Conservation (phyloP, 1,140 invertebrate species). For the Ganaspis sp. region DNA sequence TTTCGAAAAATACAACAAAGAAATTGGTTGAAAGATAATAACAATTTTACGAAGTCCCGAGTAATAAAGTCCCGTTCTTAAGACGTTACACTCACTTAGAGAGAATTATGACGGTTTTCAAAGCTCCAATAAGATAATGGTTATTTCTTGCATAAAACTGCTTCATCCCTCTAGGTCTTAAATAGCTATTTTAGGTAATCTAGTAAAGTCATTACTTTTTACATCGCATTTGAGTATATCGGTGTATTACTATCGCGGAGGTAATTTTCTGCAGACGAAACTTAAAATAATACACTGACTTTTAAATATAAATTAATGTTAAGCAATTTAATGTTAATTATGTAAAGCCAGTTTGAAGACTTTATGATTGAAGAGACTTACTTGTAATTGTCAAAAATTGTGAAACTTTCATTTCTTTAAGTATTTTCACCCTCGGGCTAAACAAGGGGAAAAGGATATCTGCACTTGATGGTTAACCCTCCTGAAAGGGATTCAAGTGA, state of each 20-base stretch:
- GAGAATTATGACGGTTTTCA: background rate
- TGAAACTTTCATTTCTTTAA: slow-evolving; percentile 8
- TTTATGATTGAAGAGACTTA: background rate
- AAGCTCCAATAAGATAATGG: slow-evolving; percentile 6
- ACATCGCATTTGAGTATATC: background rate
- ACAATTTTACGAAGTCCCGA: background rate
- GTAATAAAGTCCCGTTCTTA: background rate
- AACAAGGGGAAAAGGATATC: background rate
- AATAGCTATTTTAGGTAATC: background rate
- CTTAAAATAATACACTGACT: background rate
- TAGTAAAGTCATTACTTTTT: background rate
- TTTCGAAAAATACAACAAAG: no score
- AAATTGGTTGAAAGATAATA: no score
- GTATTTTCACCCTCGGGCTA: background rate
- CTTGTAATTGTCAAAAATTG: slow-evolving; percentile 8
- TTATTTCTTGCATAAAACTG: slow-evolving; percentile 10
- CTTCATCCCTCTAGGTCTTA: background rate
- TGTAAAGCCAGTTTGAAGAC: no score
- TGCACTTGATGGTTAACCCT: slow-evolving; percentile 15
- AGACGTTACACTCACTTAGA: background rate
- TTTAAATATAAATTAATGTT: no score
- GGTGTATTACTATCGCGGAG: no score
- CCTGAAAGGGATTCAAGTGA: background rate
- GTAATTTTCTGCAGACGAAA: no score
- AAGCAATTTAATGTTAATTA: no score